Conservation (phyloP, 2,888 invertebrate species). For the Nomada fabriciana region DNA sequence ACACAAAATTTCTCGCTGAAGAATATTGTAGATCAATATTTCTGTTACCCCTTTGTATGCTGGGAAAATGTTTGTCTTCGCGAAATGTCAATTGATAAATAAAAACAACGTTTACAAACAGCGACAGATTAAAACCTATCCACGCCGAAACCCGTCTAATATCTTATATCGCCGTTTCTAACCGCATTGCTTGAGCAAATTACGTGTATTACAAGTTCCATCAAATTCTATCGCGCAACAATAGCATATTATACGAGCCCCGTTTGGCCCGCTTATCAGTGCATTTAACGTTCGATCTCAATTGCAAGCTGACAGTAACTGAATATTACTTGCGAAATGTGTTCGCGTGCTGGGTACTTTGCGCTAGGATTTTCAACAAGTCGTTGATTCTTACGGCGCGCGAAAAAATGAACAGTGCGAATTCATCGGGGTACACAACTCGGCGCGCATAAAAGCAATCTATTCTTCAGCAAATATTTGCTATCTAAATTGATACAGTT, state of each 20-base stretch:
- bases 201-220: constrained; percentile 41
- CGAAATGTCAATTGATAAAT: too few species aligned
- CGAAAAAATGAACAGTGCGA: constrained; percentile 5
- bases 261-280: constrained; percentile 32
- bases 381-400: not conserved
- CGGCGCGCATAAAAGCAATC: constrained; percentile 11
- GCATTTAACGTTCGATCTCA: constrained; percentile 48
- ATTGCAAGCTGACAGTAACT: constrained; percentile 25
- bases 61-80: too few species aligned
- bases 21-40: too few species aligned
- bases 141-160: not conserved
- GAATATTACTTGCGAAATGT: constrained; percentile 27
- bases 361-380: constrained; percentile 17
- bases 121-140: not conserved
- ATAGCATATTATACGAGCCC: constrained; percentile 16
- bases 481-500: constrained; percentile 26
- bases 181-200: constrained; percentile 35
- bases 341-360: constrained; percentile 18
- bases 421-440: not conserved
- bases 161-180: constrained; percentile 2
- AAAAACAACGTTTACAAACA: not conserved
- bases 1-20: too few species aligned
- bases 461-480: constrained; percentile 39
- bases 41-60: too few species aligned
- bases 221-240: constrained; percentile 41